Evolutionary conservation across 2,888 invertebrate species (phyloP).

Genomic region (Hypsopygia costalis): DNA sequence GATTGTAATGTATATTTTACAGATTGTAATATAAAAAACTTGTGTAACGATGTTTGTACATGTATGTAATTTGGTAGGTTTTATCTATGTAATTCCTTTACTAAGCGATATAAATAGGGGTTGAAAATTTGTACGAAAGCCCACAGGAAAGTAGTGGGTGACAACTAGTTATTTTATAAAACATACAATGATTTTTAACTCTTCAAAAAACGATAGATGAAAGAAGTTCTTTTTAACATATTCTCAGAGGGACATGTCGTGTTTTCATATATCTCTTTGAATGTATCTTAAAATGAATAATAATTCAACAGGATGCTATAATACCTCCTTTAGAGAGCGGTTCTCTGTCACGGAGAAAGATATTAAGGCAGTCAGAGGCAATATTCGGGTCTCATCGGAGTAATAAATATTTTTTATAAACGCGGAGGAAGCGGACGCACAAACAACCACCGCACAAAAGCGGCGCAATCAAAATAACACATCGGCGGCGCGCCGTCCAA

Average conservation of each 20-base stretch:
- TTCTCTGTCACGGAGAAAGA: slow-evolving; percentile 34
- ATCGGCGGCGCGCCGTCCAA: slow-evolving; percentile 61
- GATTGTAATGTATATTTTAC: not conserved
- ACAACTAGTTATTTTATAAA: not conserved
- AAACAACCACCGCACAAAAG: slow-evolving; percentile 61
- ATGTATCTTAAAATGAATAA: slow-evolving; percentile 15
- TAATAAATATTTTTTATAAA: slow-evolving; percentile 58
- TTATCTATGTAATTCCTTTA: too few relatives aligned
- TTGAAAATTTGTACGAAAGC: too few relatives aligned
- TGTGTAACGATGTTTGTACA: too few relatives aligned
- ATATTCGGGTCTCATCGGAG: slow-evolving; percentile 47
- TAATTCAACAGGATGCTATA: slow-evolving; percentile 25
- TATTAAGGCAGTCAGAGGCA: slow-evolving; percentile 45
- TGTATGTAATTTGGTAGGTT: too few relatives aligned
- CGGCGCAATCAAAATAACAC: slow-evolving; percentile 74
- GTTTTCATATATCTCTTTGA: slow-evolving; percentile 11
- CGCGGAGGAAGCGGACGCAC: slow-evolving; percentile 49
- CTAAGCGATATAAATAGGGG: too few relatives aligned
- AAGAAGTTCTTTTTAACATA: not conserved
- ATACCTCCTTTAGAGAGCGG: slow-evolving; percentile 33
- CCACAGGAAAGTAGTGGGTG: too few relatives aligned
- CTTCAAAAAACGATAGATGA: slow-evolving; percentile 17
- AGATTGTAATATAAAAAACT: too few relatives aligned
- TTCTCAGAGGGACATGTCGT: not conserved
- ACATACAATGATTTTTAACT: slow-evolving; percentile 17